Evolutionary conservation across 2,888 invertebrate genomes (phyloP).

Genomic region (Baccha elongata): DNA sequence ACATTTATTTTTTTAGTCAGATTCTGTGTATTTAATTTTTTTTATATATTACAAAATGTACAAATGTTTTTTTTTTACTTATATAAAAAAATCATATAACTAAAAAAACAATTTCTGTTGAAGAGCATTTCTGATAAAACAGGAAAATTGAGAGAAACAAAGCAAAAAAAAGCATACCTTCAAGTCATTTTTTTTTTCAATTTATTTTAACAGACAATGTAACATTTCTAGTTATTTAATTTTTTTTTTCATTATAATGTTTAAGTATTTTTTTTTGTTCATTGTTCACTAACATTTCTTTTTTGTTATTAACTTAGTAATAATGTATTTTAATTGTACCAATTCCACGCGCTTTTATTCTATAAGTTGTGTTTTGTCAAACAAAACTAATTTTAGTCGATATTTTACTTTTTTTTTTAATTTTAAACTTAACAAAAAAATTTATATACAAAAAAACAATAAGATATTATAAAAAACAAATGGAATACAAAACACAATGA

Average conservation of each 20-base stretch:
- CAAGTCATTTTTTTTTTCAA: constrained; percentile 75
- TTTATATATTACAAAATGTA: constrained; percentile 72
- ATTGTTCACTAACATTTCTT: constrained; percentile 75
- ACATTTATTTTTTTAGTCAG: constrained; percentile 70
- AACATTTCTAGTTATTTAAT: constrained; percentile 72
- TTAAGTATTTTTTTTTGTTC: constrained; percentile 74
- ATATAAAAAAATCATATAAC: constrained; percentile 55
- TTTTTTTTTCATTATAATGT: constrained; percentile 69
- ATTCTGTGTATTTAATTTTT: constrained; percentile 72
- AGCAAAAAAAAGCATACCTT: constrained; percentile 74
- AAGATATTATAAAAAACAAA: constrained; percentile 56
- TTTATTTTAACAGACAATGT: constrained; percentile 68
- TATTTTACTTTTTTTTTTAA: constrained; percentile 83
- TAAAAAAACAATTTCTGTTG: constrained; percentile 56
- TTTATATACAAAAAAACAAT: constrained; percentile 47
- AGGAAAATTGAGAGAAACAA: constrained; percentile 59
- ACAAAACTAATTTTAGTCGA: constrained; percentile 80
- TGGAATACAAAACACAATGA: constrained; percentile 44
- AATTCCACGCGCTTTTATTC: constrained; percentile 77
- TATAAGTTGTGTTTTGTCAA: constrained; percentile 75
- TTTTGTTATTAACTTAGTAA: constrained; percentile 74
- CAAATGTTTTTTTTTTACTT: constrained; percentile 66
- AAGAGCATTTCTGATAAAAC: constrained; percentile 63
- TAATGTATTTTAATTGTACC: constrained; percentile 77
- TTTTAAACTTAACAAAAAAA: constrained; percentile 35